phyloP scores from a whole-genome alignment of 1,140 invertebrate genomes.

The Ectropis grisescens region DNA sequence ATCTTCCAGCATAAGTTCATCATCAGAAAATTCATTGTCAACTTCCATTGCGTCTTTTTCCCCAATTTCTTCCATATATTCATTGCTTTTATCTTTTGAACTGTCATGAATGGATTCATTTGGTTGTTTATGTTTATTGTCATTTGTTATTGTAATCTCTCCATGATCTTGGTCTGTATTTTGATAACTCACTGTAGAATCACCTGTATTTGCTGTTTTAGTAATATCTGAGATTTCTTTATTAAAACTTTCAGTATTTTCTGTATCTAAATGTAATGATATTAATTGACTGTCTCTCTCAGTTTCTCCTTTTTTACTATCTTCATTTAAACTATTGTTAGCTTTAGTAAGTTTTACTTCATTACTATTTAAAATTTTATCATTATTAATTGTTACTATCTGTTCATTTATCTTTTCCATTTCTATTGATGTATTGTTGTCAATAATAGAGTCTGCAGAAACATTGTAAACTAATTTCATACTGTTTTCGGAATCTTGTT shows the following conservation, averaged over 20 bases:
- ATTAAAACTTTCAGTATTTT: constrained; percentile 14
- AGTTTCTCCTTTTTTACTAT: constrained; percentile 7
- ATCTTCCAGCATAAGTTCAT: constrained; percentile 43
- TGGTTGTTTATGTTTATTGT: no score
- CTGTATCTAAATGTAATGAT: constrained; percentile 34
- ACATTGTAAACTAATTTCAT: neutral
- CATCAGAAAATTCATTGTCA: constrained; percentile 30
- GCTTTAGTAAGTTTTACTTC: neutral
- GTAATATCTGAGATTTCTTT: constrained; percentile 5
- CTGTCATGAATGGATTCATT: no score
- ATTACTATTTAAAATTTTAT: neutral
- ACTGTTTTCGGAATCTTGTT: neutral
- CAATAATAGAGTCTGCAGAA: neutral
- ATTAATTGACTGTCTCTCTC: constrained; percentile 31
- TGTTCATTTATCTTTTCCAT: neutral
- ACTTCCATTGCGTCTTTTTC: constrained; percentile 4
- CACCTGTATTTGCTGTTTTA: neutral
- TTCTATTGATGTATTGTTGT: neutral
- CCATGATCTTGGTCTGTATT: constrained; percentile 7
- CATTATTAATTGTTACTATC: neutral
- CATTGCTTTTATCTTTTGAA: no score
- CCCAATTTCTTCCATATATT: constrained; percentile 8
- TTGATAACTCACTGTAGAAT: constrained; percentile 4
- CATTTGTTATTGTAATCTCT: constrained; percentile 9
- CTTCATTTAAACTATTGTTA: neutral